phyloP scores from a whole-genome alignment of 2,797 vertebrate species.

The Picus viridis region DNA sequence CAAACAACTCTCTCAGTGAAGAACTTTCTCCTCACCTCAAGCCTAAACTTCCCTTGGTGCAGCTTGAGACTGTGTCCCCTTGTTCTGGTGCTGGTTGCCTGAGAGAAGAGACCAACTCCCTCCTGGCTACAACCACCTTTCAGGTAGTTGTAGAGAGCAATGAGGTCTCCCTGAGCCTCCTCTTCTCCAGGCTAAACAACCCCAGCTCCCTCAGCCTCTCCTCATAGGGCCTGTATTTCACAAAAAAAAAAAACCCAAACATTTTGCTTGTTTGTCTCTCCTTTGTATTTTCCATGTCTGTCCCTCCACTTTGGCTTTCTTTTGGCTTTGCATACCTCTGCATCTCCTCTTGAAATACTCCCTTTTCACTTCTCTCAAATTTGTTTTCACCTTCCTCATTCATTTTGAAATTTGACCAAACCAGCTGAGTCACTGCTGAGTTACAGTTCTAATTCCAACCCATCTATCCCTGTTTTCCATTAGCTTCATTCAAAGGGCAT shows the following conservation, averaged over 20 bases:
- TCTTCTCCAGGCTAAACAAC: no score
- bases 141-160: no score
- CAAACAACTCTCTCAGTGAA: no score
- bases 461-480: not conserved
- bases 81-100: no score
- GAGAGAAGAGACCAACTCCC: no score
- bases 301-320: not conserved
- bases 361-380: not conserved
- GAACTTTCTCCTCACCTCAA: no score
- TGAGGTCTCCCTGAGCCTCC: no score
- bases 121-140: no score
- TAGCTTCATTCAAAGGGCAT: not conserved
- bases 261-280: not conserved
- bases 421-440: not conserved
- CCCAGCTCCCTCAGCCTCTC: no score
- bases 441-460: not conserved
- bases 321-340: not conserved
- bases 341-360: not conserved
- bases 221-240: not conserved
- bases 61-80: no score
- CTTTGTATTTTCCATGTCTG: not conserved
- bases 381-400: not conserved
- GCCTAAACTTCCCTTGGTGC: no score
- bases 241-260: no score
- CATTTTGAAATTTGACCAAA: not conserved